Evolutionary conservation across 2,888 invertebrate species (phyloP), one percentile per base, ranked within the genome.

Genomic region (Clanis bilineata): DNA sequence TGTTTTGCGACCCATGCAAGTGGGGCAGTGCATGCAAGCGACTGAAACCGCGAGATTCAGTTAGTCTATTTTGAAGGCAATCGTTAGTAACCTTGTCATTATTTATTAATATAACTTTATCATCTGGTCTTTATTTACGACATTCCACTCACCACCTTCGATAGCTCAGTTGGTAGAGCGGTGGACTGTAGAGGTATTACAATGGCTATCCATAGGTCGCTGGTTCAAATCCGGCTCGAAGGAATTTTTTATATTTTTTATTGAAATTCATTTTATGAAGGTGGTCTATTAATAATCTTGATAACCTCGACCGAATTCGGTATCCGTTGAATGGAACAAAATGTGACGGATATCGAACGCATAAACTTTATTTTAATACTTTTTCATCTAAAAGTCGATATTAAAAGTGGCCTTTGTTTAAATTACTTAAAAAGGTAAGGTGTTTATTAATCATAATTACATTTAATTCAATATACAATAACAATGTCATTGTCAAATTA

Each of bases 171-270:
- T 92, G 92, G 92, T 92, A 92, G 92, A 92, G 92, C 92, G 92
- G 92, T 92, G 92, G 92, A 92, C 92, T 92, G 92, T 92, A 92
- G 92, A 64, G 70, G 64, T 12, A 41, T 4, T 43, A 0, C 12
- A 0, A 1, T 21, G 60, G 74, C 10, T 62, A 93, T 93, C 93
- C 93, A 93, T 93, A 93, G 93, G 92, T 93, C 93, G 91, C 93
- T 93, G 93, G 93, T 93, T 93, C 93, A 93, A 93, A 93, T 93
- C 93, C 93, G 93, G 93, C 92, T 93, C 93, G 93, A 93, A 93
- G 93, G 93, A 93, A 45, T 71, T 32, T 66, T 63, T 72, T 70
- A 15, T 2, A 5, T 38, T 36, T 43, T 22, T 21, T 58, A 21
- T 41, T 56, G 39, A 41, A 38, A 44, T 62, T 32, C 28, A 21